These are phyloP conservation scores for Macropis europaea DNA, from an alignment of 2,888 invertebrate species.

Conservation along the genomic window DNA sequence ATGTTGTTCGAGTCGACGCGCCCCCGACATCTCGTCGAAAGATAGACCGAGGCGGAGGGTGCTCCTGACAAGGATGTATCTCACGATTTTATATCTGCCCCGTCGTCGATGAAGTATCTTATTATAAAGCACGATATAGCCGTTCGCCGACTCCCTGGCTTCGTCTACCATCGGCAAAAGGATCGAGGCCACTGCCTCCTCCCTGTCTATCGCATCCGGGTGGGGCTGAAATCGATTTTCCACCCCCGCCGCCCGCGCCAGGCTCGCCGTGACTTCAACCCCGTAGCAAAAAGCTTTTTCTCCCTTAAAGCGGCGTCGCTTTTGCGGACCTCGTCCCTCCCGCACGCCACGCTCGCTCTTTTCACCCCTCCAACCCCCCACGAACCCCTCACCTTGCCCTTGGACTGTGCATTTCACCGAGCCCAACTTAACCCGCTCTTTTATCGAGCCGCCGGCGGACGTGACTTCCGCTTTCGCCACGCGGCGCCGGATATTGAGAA, in stretches of 20 bases:
- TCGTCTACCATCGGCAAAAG: slow-evolving; percentile 38
- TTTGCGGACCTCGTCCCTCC: slow-evolving; percentile 28
- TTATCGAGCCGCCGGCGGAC: slow-evolving; percentile 13
- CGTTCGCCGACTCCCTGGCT: slow-evolving; percentile 6
- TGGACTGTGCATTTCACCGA: slow-evolving; percentile 47
- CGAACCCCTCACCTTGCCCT: slow-evolving; percentile 52
- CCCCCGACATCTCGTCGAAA: neutral
- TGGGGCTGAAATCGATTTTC: slow-evolving; percentile 57
- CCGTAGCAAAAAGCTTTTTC: slow-evolving; percentile 52
- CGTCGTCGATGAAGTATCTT: slow-evolving; percentile 35
- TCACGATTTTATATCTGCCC: slow-evolving; percentile 27
- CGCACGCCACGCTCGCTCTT: neutral
- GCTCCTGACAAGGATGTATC: slow-evolving; percentile 22
- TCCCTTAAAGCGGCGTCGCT: slow-evolving; percentile 51
- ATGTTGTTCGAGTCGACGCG: neutral
- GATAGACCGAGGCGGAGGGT: neutral
- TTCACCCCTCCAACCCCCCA: slow-evolving; percentile 1
- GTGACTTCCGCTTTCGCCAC: slow-evolving; percentile 20
- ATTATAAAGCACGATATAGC: slow-evolving; percentile 35
- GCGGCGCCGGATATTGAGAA: slow-evolving; percentile 7
- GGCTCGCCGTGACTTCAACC: slow-evolving; percentile 44
- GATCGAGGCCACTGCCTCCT: slow-evolving; percentile 65
- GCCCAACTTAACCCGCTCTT: slow-evolving; percentile 24
- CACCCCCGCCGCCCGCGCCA: slow-evolving; percentile 18
- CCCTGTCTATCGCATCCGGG: slow-evolving; percentile 54